Percentiles rank a stretch among this genome's conserved stretches.
These are phyloP conservation scores for Sebastes matsubarae DNA, from an alignment of 2,797 vertebrate species.

Conservation along the genomic window DNA sequence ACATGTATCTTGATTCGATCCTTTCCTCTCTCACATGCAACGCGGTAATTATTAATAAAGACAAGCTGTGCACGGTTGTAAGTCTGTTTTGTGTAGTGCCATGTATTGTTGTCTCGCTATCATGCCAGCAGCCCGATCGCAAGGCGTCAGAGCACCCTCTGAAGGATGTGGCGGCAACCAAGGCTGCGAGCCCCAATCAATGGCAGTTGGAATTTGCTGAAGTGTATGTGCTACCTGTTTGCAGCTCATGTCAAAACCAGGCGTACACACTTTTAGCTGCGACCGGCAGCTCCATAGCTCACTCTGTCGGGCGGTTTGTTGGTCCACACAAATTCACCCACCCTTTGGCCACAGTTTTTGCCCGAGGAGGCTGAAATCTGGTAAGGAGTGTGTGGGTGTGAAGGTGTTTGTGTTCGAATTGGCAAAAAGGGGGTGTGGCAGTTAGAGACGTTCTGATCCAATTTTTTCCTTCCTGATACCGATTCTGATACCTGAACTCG, in stretches of 20 bases:
- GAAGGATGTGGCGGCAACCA: neutral
- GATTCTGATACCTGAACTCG: too few species aligned
- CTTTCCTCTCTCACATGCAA: constrained; percentile 5
- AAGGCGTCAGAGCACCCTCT: neutral
- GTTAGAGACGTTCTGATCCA: neutral
- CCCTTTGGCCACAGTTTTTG: neutral
- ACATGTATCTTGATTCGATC: constrained; percentile 24
- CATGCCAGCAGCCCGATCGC: neutral
- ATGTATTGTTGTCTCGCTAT: neutral
- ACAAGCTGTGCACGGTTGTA: neutral
- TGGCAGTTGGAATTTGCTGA: neutral
- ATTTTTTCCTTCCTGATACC: too few species aligned
- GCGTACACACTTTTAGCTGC: neutral
- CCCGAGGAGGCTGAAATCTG: neutral
- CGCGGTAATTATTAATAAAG: constrained; percentile 22
- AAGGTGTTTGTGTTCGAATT: neutral
- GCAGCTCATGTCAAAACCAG: neutral
- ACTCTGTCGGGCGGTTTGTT: neutral
- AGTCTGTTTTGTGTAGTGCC: neutral
- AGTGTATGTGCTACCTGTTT: neutral
- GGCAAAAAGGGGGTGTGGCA: neutral
- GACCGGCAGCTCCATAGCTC: neutral
- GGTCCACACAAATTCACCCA: neutral
- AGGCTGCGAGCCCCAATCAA: neutral
- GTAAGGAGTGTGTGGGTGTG: neutral